Conservation (phyloP, 53 echinoderm and acorn worm genomes). For the Antedon mediterranea region DNA sequence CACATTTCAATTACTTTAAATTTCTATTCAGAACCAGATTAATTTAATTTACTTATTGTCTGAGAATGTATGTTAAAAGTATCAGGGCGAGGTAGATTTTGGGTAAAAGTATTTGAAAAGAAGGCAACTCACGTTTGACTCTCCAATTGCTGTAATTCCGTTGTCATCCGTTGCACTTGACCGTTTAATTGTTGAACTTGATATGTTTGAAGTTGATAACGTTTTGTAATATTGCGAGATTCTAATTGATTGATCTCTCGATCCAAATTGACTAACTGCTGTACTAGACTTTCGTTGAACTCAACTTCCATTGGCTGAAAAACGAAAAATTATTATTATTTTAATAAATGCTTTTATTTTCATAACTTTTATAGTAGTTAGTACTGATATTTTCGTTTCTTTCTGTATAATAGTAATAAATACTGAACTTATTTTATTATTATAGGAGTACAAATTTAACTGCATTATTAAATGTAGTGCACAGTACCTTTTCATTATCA, state of each 20-base stretch:
- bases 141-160: slow-evolving; percentile 46
- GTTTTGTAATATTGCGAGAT: slow-evolving; percentile 52
- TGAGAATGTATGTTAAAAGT: too few species aligned
- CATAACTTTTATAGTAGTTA: not conserved
- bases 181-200: slow-evolving; percentile 29
- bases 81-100: too few species aligned
- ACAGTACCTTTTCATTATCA: too few species aligned
- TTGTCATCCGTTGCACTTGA: slow-evolving; percentile 37
- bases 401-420: too few species aligned
- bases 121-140: slow-evolving; percentile 57
- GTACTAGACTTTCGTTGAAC: slow-evolving; percentile 71
- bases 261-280: slow-evolving; percentile 49
- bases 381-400: not conserved
- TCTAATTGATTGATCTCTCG: slow-evolving; percentile 49
- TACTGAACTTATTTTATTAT: too few species aligned
- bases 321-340: too few species aligned
- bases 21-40: too few species aligned
- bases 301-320: slow-evolving; percentile 63
- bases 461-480: too few species aligned
- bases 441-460: too few species aligned
- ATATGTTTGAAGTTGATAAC: slow-evolving; percentile 50
- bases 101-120: not conserved
- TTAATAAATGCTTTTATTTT: not conserved
- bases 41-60: too few species aligned
- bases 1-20: too few species aligned